Percentiles rank a stretch among this genome's conserved stretches.
These are phyloP conservation scores for Girardia tigrina DNA, from an alignment of 2,888 invertebrate species.

Conservation along the genomic window DNA sequence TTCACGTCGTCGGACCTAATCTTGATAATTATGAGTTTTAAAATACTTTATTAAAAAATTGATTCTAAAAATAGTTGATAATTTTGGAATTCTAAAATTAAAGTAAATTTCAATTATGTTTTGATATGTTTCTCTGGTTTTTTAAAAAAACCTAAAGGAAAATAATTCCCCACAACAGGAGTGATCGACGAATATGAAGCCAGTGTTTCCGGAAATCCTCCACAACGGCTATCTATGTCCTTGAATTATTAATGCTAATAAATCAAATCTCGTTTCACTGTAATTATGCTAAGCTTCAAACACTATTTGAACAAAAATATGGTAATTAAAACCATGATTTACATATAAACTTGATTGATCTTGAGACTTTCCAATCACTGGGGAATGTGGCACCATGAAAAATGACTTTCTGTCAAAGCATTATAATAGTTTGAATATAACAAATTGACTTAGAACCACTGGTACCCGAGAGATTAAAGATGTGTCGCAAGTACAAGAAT, in stretches of 20 bases:
- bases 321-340: neutral
- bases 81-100: no score
- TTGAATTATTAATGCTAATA: neutral
- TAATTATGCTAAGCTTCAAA: neutral
- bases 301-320: neutral
- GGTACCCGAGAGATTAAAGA: neutral
- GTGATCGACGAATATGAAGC: no score
- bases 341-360: neutral
- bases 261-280: neutral
- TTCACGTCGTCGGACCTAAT: no score
- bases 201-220: neutral
- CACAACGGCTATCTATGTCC: neutral
- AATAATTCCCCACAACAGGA: no score
- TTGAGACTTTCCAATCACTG: neutral
- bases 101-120: no score
- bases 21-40: no score
- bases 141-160: no score
- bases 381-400: neutral
- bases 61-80: no score
- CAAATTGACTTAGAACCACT: neutral
- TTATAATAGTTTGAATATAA: neutral
- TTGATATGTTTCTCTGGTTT: no score
- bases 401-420: neutral
- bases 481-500: neutral
- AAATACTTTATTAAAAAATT: no score